Evolutionary conservation across 1,140 invertebrate species (phyloP), one percentile per base, ranked within the genome.

Genomic region (Ceratosolen fusciceps): DNA sequence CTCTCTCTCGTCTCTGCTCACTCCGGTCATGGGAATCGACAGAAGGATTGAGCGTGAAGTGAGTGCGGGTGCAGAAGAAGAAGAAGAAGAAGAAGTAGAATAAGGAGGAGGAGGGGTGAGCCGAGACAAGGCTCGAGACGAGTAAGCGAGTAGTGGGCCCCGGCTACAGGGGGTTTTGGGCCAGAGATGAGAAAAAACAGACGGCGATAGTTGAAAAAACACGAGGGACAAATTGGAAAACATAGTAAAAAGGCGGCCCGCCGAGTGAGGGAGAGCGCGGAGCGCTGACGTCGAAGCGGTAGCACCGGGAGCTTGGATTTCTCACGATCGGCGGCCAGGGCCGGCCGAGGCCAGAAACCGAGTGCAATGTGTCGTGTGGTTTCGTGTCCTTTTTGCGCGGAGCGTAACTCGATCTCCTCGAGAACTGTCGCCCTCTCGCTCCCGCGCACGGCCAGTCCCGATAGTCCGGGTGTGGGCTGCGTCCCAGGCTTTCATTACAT

Each of bases 301-400:
- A 12, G 19, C 60, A 26, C 7, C 1, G 37, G 16, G 10, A 12
- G 29, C 19, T 72, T 62, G 19, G 70, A 82, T 83, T 88, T 87
- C 86, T 86, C 86, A 87, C 83, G 85, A 82, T 82, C 77, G 68
- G 58, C 75, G 82, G 82, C 56, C 29, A 49, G 80, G 68, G 58
- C 75, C 82, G 82, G 62, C 29, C 54, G 80, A 60, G 78, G 76
- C 65, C 34, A 12, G 16, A 29, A 52, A 14, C 37, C 52, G 29
- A 74, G 54, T 81, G 76, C 76, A 78, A 52, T 52, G 74, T 21
- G 84, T 84, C 80, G 80, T 83, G 84, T 78, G 85, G 86, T 87
- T 88, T 87, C 82, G 83, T 84, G 82, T 87, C 80, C 82, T 84
- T 87, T 88, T 87, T 84, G 83, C 85, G 82, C 80, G 72, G 82